phyloP scores from a whole-genome alignment of 2,797 vertebrate species.

The Sebastes itinus region DNA sequence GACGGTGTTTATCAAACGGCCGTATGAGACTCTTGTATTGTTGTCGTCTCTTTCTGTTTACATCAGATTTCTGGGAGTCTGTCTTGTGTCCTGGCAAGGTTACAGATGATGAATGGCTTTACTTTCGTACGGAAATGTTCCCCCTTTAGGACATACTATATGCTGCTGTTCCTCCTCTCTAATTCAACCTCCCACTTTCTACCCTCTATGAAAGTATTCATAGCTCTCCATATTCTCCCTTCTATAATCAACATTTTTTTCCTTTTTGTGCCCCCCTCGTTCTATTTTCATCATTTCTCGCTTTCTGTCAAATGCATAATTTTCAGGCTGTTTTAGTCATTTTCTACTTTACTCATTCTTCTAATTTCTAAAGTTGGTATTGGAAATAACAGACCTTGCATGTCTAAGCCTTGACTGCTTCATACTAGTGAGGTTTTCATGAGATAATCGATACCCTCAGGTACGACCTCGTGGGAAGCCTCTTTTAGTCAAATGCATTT shows the following conservation, averaged over 20 bases:
- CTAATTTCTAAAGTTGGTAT: neutral
- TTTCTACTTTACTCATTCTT: neutral
- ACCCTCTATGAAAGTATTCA: neutral
- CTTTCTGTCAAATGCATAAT: neutral
- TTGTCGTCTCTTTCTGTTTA: constrained; percentile 32
- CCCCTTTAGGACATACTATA: constrained; percentile 35
- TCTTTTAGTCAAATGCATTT: constrained; percentile 8
- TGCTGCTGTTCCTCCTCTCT: constrained; percentile 19
- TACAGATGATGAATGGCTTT: constrained; percentile 56
- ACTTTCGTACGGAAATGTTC: constrained; percentile 10
- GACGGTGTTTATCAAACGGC: constrained; percentile 4
- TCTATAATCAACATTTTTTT: constrained; percentile 12
- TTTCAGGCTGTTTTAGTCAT: neutral
- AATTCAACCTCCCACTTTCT: constrained; percentile 22
- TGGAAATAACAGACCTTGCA: neutral
- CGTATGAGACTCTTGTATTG: neutral
- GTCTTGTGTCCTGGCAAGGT: constrained; percentile 51
- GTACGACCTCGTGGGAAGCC: constrained; percentile 7
- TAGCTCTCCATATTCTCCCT: neutral
- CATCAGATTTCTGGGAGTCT: constrained; percentile 31
- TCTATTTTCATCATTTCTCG: constrained; percentile 7
- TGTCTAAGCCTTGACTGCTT: neutral
- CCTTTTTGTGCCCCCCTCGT: neutral
- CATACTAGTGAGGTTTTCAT: constrained; percentile 6
- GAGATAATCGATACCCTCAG: constrained; percentile 25